A percentile compares a stretch with the other conserved stretches of the same genome.
phyloP scores from a whole-genome alignment of 2,113 vertebrate species.

The Plestiodon gilberti region DNA sequence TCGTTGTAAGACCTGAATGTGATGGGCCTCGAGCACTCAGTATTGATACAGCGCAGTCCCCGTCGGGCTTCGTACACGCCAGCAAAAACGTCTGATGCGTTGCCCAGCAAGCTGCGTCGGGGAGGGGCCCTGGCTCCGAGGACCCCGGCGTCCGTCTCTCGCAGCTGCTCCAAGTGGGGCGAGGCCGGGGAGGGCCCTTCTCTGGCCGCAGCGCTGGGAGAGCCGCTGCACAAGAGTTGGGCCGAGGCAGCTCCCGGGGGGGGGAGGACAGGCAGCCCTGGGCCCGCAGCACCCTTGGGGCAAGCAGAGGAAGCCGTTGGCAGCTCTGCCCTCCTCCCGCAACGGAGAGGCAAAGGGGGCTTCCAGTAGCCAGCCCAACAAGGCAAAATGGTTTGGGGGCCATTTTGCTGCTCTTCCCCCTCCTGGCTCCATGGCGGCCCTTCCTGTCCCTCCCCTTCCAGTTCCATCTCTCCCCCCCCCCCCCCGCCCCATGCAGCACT shows the following conservation, averaged over 20 bases:
- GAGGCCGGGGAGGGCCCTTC: too few species aligned
- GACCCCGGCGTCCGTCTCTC: too few species aligned
- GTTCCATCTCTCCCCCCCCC: background rate
- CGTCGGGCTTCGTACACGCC: background rate
- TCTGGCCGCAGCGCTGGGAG: too few species aligned
- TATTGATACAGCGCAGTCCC: background rate
- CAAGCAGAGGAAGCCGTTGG: background rate
- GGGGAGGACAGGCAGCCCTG: too few species aligned
- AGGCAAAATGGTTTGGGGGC: background rate
- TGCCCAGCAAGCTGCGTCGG: background rate
- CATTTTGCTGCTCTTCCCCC: background rate
- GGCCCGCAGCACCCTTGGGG: too few species aligned
- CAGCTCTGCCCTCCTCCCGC: accelerated
- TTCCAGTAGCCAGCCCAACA: background rate
- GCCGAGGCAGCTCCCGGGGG: too few species aligned
- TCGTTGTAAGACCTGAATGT: background rate
- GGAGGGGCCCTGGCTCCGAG: too few species aligned
- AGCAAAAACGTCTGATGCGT: background rate
- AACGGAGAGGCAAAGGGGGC: background rate
- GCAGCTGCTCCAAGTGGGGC: too few species aligned
- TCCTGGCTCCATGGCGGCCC: background rate
- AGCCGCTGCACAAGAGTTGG: too few species aligned
- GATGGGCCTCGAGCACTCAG: background rate
- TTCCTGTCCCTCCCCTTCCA: accelerated
- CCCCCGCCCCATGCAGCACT: background rate